Percentiles rank a stretch among this genome's conserved stretches.
These are phyloP conservation scores for Edolisoma coerulescens DNA, from an alignment of 2,113 vertebrate species.

Conservation along the genomic window DNA sequence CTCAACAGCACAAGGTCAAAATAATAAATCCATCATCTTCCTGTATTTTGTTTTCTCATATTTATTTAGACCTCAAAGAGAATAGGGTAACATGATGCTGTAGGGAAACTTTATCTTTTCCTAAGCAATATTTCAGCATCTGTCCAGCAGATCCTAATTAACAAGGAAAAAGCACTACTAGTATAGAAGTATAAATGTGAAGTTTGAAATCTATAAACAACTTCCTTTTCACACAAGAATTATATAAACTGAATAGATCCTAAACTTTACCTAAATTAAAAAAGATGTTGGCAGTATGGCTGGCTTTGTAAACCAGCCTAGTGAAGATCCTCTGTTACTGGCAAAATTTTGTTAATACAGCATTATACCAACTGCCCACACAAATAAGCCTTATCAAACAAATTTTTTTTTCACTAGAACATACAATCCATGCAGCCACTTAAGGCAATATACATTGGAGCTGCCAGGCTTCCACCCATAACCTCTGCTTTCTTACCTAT, in stretches of 20 bases:
- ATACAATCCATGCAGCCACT: not conserved
- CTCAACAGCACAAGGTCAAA: constrained; percentile 10
- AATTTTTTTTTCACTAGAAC: not conserved
- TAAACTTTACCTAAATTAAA: not conserved
- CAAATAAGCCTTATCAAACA: not conserved
- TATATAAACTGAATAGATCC: not conserved
- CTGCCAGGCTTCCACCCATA: not conserved
- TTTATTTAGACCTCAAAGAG: not conserved
- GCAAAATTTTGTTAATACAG: not conserved
- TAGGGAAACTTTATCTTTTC: not conserved
- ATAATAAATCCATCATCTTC: not conserved
- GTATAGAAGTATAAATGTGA: not conserved
- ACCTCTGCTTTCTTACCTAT: not conserved
- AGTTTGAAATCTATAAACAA: not conserved
- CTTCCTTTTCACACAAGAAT: not conserved
- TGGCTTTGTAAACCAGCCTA: not conserved
- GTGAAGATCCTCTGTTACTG: not conserved
- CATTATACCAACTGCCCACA: not conserved
- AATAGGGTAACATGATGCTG: not conserved
- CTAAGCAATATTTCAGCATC: not conserved
- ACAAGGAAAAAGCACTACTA: not conserved
- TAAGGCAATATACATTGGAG: not conserved
- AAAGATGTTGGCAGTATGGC: not conserved
- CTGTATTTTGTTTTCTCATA: not conserved
- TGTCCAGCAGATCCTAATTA: not conserved